Percentiles rank a stretch among this genome's conserved stretches.
Evolutionary conservation across 2,797 vertebrate genomes (phyloP).

Genomic region (Ctenochaetus hawaiiensis): DNA sequence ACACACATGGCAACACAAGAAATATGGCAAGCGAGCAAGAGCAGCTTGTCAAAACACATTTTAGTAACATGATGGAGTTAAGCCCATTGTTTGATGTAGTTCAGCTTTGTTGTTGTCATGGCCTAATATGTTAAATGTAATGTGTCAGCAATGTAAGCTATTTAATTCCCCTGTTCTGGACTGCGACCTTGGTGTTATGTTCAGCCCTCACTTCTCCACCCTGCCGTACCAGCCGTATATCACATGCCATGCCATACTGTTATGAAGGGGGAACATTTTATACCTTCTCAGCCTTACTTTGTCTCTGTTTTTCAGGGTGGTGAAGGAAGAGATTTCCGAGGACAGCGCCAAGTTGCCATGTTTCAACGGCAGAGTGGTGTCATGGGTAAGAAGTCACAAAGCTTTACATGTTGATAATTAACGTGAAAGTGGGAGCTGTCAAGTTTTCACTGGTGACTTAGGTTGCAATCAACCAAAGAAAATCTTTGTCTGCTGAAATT

Average conservation of each 20-base stretch:
- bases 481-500: no score
- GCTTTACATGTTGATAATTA: conserved; percentile 6
- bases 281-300: conserved; percentile 32
- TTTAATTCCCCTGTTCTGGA: conserved; percentile 9
- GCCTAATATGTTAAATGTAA: conserved; percentile 19
- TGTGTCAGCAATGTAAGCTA: conserved; percentile 48
- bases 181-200: background rate
- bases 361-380: conserved; percentile 93
- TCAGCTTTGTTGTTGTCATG: conserved; percentile 9
- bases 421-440: background rate
- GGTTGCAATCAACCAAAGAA: no score
- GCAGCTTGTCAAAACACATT: conserved; percentile 23
- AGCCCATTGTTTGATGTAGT: conserved; percentile 35
- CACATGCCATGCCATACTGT: conserved; percentile 20
- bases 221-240: background rate
- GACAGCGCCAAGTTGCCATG: conserved; percentile 90
- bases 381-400: conserved; percentile 85
- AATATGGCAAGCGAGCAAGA: conserved; percentile 1
- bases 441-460: conserved; percentile 4
- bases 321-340: conserved; percentile 96
- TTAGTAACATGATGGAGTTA: background rate
- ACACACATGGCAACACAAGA: conserved; percentile 18
- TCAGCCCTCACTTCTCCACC: conserved; percentile 1
- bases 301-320: conserved; percentile 83
- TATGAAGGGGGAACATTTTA: conserved; percentile 25